These are phyloP conservation scores for Oreochromis mossambicus DNA, from an alignment of 2,797 vertebrate genomes.

Conservation along the genomic window DNA sequence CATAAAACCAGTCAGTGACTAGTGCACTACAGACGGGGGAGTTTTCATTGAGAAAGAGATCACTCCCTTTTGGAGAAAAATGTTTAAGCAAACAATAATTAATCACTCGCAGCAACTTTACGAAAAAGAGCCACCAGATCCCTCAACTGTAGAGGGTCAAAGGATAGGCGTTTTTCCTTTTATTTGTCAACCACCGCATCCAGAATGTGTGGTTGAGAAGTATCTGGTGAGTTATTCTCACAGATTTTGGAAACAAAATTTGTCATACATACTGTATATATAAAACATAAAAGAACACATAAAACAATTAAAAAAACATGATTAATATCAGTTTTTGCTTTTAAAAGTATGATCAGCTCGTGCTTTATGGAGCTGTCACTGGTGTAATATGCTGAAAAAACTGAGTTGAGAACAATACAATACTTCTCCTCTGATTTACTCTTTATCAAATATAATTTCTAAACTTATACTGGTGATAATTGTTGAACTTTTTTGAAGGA, in stretches of 20 bases:
- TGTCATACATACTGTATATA: neutral
- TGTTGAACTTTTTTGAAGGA: neutral
- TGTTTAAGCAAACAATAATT: neutral
- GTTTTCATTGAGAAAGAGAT: neutral
- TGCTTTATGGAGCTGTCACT: conserved; percentile 12
- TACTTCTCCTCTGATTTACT: neutral
- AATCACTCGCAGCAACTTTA: neutral
- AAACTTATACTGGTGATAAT: neutral
- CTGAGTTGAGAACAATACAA: neutral
- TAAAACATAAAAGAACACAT: neutral
- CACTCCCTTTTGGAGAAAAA: rapidly evolving
- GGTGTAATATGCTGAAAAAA: neutral
- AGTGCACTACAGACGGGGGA: rapidly evolving
- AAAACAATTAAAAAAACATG: neutral
- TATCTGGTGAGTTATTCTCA: neutral
- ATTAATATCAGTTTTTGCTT: neutral
- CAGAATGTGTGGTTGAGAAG: neutral
- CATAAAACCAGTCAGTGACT: neutral
- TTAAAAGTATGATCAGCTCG: neutral
- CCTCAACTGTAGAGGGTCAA: neutral
- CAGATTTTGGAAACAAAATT: neutral
- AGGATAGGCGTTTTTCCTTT: neutral
- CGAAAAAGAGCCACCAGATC: neutral
- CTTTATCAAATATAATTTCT: neutral
- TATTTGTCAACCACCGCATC: neutral